Base-by-base conservation (phyloP, 2,113 vertebrate genomes). In the Osmerus eperlanus region DNA sequence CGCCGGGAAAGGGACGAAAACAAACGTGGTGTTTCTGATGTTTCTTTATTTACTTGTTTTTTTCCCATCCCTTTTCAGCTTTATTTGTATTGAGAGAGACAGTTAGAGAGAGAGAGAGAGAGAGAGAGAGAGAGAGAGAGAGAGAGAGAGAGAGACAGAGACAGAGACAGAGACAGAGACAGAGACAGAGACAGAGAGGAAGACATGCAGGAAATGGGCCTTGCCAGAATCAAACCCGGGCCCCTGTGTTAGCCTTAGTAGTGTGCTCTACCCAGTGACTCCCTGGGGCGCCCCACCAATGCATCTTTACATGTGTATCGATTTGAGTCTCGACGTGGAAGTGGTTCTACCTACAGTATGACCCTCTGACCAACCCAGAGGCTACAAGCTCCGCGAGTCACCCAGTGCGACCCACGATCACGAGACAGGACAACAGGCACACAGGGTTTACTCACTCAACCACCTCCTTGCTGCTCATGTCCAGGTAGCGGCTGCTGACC, bases 401-500 rank as follows among this genome's bases (percentile, higher is more conserved):
- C 41, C 9, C 9, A 11, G 41, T 47, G 41, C 12, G 41, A 47
- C 1, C 41, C 41, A 12, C 1, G 41, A 47, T 7, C 41, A 9
- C 41, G 5, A 47, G 41, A 47, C 1, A 47, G 41, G 41, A 8
- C 41, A 47, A 47, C 41, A 47, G 41, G 9, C 41, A 47, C 41
- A 12, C 41, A 9, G 41, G 41, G 9, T 47, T 16, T 56, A 56
- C 54, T 56, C n/a, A 56, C 54, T 56, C 54, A 3, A 56, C n/a
- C 54, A 56, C 54, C 54, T 96, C 93, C 73, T 90, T 94, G 29
- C 90, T 87, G 81, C 92, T 90, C 92, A 94, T 92, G 74, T 96
- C 93, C 89, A 96, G 85, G n/a, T 95, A 96, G 12, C 94, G 91
- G 81, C 75, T 83, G 78, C 94, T 94, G 74, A 95, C 87, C 95